These are phyloP conservation scores for Eretmochelys imbricata DNA, from an alignment of 2,113 vertebrate species.

Conservation along the genomic window DNA sequence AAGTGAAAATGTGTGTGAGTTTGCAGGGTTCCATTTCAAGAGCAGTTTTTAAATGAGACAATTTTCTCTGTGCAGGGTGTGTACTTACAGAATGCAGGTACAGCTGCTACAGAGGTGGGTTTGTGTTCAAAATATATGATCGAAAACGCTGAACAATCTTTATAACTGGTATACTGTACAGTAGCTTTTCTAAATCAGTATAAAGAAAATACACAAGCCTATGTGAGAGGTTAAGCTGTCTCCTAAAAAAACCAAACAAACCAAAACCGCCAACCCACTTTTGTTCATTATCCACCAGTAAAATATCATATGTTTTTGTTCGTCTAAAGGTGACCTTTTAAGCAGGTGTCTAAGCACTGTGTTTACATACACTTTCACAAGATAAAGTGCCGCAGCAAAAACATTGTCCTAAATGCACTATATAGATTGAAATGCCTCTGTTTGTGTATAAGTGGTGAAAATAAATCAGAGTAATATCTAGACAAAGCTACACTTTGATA, in stretches of 20 bases:
- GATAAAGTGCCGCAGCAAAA: slow-evolving; percentile 68
- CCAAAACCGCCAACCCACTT: background rate
- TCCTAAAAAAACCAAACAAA: background rate
- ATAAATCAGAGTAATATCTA: slow-evolving; percentile 81
- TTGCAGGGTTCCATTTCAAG: background rate
- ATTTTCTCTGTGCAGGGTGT: background rate
- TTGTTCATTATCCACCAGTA: slow-evolving; percentile 18
- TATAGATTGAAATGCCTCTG: slow-evolving; percentile 64
- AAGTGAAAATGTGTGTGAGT: background rate
- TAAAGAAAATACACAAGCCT: background rate
- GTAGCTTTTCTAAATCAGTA: slow-evolving; percentile 21
- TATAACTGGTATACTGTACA: background rate
- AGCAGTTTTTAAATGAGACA: background rate
- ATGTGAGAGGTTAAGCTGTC: background rate
- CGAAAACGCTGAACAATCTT: background rate
- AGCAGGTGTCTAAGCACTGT: slow-evolving; percentile 15
- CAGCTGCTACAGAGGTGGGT: background rate
- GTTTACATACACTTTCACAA: slow-evolving; percentile 61
- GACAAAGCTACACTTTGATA: slow-evolving; percentile 77
- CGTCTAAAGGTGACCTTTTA: slow-evolving; percentile 71
- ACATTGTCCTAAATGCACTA: slow-evolving; percentile 61
- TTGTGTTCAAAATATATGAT: background rate
- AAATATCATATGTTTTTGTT: background rate
- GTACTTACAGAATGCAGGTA: background rate
- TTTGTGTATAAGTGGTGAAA: slow-evolving; percentile 69